Conservation (phyloP, 1,140 invertebrate genomes). For the Caenorhabditis latens region DNA sequence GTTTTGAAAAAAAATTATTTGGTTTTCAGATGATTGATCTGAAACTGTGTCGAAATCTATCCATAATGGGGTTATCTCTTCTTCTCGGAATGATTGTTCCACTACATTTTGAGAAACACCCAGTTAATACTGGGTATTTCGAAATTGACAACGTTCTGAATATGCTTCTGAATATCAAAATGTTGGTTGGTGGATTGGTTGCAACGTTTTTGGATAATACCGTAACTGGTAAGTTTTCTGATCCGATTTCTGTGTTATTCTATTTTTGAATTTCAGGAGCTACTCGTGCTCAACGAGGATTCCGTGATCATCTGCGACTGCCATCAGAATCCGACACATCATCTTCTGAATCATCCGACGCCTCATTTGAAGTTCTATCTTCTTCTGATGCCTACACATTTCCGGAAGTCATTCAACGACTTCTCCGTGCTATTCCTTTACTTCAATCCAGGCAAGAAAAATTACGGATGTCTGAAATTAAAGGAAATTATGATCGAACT, state of each 20-base stretch:
- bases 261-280: slow-evolving; percentile 49
- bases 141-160: slow-evolving; percentile 76
- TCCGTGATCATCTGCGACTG: neutral
- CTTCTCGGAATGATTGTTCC: slow-evolving; percentile 61
- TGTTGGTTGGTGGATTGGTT: slow-evolving; percentile 79
- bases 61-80: slow-evolving; percentile 62
- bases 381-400: slow-evolving; percentile 38
- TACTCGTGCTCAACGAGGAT: slow-evolving; percentile 50
- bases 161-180: slow-evolving; percentile 78
- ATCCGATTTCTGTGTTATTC: neutral
- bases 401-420: slow-evolving; percentile 20
- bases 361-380: neutral
- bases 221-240: slow-evolving; percentile 72
- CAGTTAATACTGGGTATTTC: slow-evolving; percentile 53
- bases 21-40: slow-evolving; percentile 60
- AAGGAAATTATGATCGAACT: neutral
- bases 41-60: slow-evolving; percentile 59
- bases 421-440: neutral
- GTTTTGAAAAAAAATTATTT: neutral
- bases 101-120: slow-evolving; percentile 58
- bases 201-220: slow-evolving; percentile 79
- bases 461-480: slow-evolving; percentile 86
- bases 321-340: neutral
- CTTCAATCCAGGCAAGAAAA: slow-evolving; percentile 91
- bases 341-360: neutral